Evolutionary conservation across 2,888 invertebrate genomes (phyloP).

Genomic region (Dryococelus australis): DNA sequence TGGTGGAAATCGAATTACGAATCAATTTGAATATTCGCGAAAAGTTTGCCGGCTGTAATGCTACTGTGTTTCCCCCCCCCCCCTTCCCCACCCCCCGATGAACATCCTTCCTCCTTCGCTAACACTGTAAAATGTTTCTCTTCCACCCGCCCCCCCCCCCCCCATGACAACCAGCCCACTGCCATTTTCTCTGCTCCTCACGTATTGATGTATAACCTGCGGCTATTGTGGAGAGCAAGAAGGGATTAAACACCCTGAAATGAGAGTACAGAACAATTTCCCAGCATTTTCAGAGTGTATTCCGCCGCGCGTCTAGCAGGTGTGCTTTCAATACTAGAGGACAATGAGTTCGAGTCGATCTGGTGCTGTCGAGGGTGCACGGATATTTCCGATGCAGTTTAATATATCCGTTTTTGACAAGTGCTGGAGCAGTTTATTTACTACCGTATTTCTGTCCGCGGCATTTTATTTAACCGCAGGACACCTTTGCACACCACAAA

Average conservation of each 20-base stretch:
- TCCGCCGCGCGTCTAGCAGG: too few relatives aligned
- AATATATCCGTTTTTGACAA: too few relatives aligned
- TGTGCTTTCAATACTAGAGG: too few relatives aligned
- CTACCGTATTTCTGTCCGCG: too few relatives aligned
- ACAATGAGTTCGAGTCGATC: too few relatives aligned
- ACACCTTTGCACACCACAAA: too few relatives aligned
- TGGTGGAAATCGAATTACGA: conserved; percentile 27
- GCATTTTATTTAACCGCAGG: too few relatives aligned
- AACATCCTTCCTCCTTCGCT: neutral
- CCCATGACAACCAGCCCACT: neutral
- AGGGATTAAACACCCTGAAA: neutral
- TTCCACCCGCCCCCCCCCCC: neutral
- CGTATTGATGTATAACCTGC: conserved; percentile 20
- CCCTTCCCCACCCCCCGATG: neutral
- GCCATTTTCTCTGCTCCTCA: neutral
- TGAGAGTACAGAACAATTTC: too few relatives aligned
- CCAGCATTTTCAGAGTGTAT: too few relatives aligned
- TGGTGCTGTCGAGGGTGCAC: too few relatives aligned
- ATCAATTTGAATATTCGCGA: conserved; percentile 29
- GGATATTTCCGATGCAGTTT: too few relatives aligned
- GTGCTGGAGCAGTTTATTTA: too few relatives aligned
- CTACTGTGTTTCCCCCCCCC: conserved; percentile 19
- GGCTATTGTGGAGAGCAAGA: neutral
- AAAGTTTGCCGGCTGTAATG: conserved; percentile 26
- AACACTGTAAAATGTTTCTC: conserved; percentile 16